Conservation (phyloP, 1,140 invertebrate species). For the Yoshiicerus persimilis region DNA sequence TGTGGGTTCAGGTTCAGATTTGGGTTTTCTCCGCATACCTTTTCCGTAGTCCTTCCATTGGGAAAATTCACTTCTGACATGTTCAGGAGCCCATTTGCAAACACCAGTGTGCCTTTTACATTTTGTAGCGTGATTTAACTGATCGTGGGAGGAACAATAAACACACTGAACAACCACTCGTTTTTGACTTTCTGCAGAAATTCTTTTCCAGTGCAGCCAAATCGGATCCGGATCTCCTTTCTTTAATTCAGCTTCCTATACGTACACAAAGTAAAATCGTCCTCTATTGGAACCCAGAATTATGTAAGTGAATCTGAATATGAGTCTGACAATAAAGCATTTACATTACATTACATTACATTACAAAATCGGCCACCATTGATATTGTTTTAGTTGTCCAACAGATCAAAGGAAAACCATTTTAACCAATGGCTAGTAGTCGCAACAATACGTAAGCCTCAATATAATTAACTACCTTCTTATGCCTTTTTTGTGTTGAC, state of each 20-base stretch:
- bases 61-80: not conserved
- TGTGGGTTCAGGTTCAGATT: not conserved
- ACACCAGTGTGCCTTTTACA: not conserved
- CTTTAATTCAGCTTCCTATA: not conserved
- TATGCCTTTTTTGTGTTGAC: not conserved
- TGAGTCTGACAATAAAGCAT: too few relatives aligned
- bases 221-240: not conserved
- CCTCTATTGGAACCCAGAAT: too few relatives aligned
- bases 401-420: too few relatives aligned
- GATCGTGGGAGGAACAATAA: not conserved
- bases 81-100: not conserved
- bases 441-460: too few relatives aligned
- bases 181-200: not conserved
- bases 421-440: too few relatives aligned
- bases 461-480: not conserved
- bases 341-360: too few relatives aligned
- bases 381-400: too few relatives aligned
- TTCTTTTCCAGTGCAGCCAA: not conserved
- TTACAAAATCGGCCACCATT: too few relatives aligned
- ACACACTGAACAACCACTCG: not conserved
- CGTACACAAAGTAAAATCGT: too few relatives aligned
- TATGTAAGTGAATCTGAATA: too few relatives aligned
- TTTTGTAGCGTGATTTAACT: not conserved
- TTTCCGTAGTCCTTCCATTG: not conserved
- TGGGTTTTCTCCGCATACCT: not conserved